Conservation (phyloP, 2,888 invertebrate species). For the Metalampra italica region DNA sequence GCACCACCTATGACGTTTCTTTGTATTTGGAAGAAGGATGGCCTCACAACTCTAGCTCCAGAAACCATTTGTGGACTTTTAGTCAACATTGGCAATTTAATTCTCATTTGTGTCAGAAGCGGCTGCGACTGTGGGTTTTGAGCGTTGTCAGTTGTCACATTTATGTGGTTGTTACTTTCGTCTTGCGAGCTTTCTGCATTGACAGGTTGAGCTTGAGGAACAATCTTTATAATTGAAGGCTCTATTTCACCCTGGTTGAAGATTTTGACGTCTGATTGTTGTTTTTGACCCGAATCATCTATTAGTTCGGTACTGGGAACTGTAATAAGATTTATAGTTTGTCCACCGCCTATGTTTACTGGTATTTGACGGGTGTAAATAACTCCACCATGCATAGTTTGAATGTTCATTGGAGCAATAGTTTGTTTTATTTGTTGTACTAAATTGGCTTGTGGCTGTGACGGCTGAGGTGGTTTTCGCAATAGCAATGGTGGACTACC, state of each 20-base stretch:
- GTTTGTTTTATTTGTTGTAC: constrained; percentile 73
- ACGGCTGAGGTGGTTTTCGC: constrained; percentile 48
- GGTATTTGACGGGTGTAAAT: constrained; percentile 86
- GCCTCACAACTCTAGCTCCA: constrained; percentile 76
- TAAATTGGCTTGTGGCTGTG: constrained; percentile 53
- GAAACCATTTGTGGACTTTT: constrained; percentile 76
- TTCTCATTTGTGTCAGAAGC: constrained; percentile 75
- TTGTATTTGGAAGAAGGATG: constrained; percentile 79
- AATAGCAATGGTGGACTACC: constrained; percentile 59
- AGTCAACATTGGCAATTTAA: constrained; percentile 72
- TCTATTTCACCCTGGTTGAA: constrained; percentile 52
- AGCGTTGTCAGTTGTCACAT: constrained; percentile 39
- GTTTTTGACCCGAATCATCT: constrained; percentile 62
- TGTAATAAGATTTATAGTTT: constrained; percentile 79
- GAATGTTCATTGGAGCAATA: constrained; percentile 76
- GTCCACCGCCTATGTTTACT: constrained; percentile 76
- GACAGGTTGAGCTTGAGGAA: constrained; percentile 53
- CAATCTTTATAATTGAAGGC: constrained; percentile 67
- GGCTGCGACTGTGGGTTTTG: constrained; percentile 53
- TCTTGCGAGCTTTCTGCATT: constrained; percentile 43
- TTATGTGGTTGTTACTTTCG: constrained; percentile 43
- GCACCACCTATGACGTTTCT: constrained; percentile 79
- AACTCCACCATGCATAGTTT: constrained; percentile 82
- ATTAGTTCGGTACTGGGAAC: constrained; percentile 68
- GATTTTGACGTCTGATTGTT: constrained; percentile 41